Evolutionary conservation across 1,140 invertebrate genomes (phyloP), one percentile per base, ranked within the genome.

Genomic region (Holotrichia oblita): DNA sequence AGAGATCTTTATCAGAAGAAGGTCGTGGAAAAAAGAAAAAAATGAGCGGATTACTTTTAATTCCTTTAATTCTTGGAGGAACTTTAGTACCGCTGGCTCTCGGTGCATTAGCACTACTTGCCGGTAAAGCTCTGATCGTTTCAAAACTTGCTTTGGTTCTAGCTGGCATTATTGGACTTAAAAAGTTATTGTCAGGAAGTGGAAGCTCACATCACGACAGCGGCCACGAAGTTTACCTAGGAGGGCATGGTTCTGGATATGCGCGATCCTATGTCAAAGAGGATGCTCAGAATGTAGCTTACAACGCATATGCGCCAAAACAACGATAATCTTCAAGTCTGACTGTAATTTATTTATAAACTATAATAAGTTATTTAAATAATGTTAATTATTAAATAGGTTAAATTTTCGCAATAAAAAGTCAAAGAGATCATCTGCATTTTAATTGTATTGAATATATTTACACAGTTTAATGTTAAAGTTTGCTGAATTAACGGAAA

Each of bases 121-220:
- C 94, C 22, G 94, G 94, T 78, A 96, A 96, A 85, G 94, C 94
- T 42, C 87, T 96, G 42, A 95, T 96, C 82, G 92, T 95, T 72
- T 94, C 93, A 83, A 96, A 96, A 84, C 86, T 96, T 61, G 94
- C 94, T 7, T 85, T 96, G 41, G 93, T 94, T 0, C 87, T 95
- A 24, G 93, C 94, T 40, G 93, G 92, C 77, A 95, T 96, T 80
- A 94, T 96, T 77, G 94, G 94, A 0, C 87, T 96, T 82, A 96
- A 95, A 89, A 95, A 95, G 83, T 89, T 96, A 0, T 87, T 95
- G 14, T 91, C 92, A 12, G 90, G 91, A 4, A 89, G 89, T 27
- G 27, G 27, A 34, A 87, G 89, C 40, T 89, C 91, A 14, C 81
- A 80, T 41, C 64, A 87, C 24, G 83, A 85, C 12, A 83, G 89